Evolutionary conservation across 2,888 invertebrate genomes (phyloP), one percentile per base, ranked within the genome.

Genomic region (Nephrotoma flavescens): DNA sequence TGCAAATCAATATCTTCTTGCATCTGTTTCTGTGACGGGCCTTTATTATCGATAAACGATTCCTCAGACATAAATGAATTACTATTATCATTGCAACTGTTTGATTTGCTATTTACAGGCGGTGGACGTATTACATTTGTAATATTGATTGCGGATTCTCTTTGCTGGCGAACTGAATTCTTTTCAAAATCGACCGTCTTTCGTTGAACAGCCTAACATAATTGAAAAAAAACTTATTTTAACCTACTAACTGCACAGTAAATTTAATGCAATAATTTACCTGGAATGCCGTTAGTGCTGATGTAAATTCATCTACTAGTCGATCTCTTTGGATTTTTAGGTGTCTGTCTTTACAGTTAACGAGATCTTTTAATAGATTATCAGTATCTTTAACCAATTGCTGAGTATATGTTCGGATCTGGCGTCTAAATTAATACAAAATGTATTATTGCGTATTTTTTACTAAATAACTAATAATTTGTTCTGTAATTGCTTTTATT

Each of bases 341-440:
- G 89, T 97, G 96, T 88, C 96, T 93, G 92, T 96, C 94, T 90
- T 95, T 95, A 88, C 94, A 94, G 88, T 95, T 92, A 89, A 94
- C 94, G 92, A 99, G 93, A 88, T 97, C 96, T 92, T 97, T 97
- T 88, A 98, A 93, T 91, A 96, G 95, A 52, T 95, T 94, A 89
- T 95, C 97, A 0, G 98, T 98, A 90, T 98, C 98, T 90, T 98
- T 97, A 0, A 97, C 97, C 90, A 99, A 92, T 90, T 97, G 97
- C 90, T 98, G 97, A 0, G 98, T 98, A 91, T 98, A 98, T 91
- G 97, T 97, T 91, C 98, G 97, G 89, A 98, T 96, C 92, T 98
- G 96, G 91, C 98, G 97, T 87, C 98, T 98, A 90, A 41, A 92
- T 91, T 87, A 86, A 15, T 41, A 86, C 86, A 45, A 12, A 87